A percentile compares a stretch with the other conserved stretches of the same genome.
These are phyloP conservation scores for Aphrocallistes beatrix DNA, from an alignment of 37 sponge, comb jelly and placozoan genomes.

Conservation along the genomic window DNA sequence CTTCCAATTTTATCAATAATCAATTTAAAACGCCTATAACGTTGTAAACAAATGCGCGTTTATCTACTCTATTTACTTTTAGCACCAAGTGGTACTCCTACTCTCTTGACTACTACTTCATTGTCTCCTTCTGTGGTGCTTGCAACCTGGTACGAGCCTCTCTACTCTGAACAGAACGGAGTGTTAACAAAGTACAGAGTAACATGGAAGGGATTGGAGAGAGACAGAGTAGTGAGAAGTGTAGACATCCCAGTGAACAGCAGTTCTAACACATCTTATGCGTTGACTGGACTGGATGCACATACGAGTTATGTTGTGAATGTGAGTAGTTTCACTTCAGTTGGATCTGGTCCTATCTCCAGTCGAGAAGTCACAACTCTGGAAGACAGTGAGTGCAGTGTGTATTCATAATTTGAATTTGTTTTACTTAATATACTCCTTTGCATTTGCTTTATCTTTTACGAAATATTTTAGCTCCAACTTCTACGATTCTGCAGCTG, in stretches of 20 bases:
- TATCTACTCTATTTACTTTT: too few relatives aligned
- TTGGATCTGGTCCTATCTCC: constrained; percentile 12
- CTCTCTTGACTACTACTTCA: neutral
- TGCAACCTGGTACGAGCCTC: constrained; percentile 16
- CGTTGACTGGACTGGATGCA: constrained; percentile 14
- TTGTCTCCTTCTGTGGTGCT: neutral
- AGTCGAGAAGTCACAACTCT: neutral
- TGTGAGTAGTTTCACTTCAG: constrained; percentile 18
- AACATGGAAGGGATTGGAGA: constrained; percentile 1
- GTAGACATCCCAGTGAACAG: constrained; percentile 13
- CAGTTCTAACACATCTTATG: neutral
- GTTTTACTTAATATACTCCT: too few relatives aligned
- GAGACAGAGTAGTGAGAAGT: neutral
- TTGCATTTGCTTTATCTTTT: too few relatives aligned
- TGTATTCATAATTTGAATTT: too few relatives aligned
- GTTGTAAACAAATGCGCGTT: too few relatives aligned
- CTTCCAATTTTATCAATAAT: too few relatives aligned
- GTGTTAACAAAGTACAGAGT: neutral
- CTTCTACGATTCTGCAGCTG: neutral
- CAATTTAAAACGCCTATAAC: too few relatives aligned
- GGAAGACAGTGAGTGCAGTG: constrained; percentile 10
- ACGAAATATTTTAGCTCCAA: too few relatives aligned
- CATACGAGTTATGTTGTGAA: neutral
- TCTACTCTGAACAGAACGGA: constrained; percentile 2
- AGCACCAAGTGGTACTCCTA: too few relatives aligned